Conservation (phyloP, 2,888 invertebrate genomes). For the Tinea semifulvella region DNA sequence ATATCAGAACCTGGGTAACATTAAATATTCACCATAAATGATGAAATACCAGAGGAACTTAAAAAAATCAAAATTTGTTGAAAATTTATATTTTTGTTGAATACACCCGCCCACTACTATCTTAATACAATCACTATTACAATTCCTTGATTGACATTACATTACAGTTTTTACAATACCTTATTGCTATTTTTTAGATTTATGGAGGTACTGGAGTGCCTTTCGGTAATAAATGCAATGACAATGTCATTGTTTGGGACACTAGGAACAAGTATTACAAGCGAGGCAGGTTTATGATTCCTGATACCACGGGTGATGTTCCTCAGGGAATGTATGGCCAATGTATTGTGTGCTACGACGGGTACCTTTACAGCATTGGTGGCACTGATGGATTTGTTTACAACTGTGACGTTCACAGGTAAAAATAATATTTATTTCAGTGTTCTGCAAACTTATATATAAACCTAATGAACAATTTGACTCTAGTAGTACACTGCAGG, state of each 20-base stretch:
- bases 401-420: conserved; percentile 89
- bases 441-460: no score
- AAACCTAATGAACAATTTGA: no score
- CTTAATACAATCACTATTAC: no score
- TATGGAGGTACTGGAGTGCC: conserved; percentile 93
- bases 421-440: no score
- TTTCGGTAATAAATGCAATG: conserved; percentile 86
- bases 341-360: conserved; percentile 75
- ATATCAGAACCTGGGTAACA: no score
- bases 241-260: conserved; percentile 77
- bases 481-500: no score
- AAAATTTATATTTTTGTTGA: conserved; percentile 4
- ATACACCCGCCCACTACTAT: no score
- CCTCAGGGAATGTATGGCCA: conserved; percentile 91
- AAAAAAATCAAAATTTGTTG: no score
- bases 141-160: no score
- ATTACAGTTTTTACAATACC: no score
- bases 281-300: conserved; percentile 59
- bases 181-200: conserved; percentile 70
- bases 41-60: no score
- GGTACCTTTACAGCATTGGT: conserved; percentile 85
- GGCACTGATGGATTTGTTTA: conserved; percentile 92
- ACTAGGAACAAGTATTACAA: conserved; percentile 30
- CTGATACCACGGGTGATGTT: conserved; percentile 73
- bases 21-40: no score